A percentile compares a stretch with the other conserved stretches of the same genome.
Conservation (phyloP, 2,888 invertebrate species). For the Eledona agricola region DNA sequence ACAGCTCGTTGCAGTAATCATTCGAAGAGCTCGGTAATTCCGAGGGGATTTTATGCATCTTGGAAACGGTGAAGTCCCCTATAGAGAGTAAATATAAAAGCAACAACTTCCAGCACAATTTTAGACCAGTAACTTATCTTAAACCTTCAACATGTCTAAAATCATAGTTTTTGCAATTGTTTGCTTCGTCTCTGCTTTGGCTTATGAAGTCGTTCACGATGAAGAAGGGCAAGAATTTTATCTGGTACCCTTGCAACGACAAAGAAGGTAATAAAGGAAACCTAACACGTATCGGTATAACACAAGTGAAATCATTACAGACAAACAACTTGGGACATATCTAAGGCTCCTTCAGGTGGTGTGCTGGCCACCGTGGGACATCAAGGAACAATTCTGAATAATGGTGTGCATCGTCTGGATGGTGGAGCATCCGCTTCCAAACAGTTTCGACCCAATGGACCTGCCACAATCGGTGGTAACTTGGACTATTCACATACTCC, state of each 20-base stretch:
- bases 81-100: too few relatives aligned
- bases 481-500: constrained; percentile 48
- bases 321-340: constrained; percentile 10
- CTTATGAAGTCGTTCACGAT: constrained; percentile 34
- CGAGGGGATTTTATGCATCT: too few relatives aligned
- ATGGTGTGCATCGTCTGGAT: constrained; percentile 43
- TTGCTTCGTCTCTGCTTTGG: constrained; percentile 15
- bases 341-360: constrained; percentile 6
- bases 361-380: constrained; percentile 38
- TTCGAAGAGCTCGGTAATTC: too few relatives aligned
- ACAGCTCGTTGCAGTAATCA: too few relatives aligned
- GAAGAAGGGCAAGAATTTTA: constrained; percentile 37
- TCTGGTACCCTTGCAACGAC: constrained; percentile 38
- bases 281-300: too few relatives aligned
- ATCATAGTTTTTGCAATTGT: constrained; percentile 11
- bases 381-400: constrained; percentile 45
- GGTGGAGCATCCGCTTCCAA: constrained; percentile 46
- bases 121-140: too few relatives aligned
- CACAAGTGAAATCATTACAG: too few relatives aligned
- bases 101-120: too few relatives aligned
- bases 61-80: too few relatives aligned
- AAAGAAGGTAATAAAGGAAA: constrained; percentile 41
- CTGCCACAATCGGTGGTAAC: constrained; percentile 46
- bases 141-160: too few relatives aligned
- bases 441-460: constrained; percentile 45